Percentiles rank a stretch among this genome's conserved stretches.
Evolutionary conservation across 2,113 vertebrate species (phyloP).

Genomic region (Myotis brandtii): DNA sequence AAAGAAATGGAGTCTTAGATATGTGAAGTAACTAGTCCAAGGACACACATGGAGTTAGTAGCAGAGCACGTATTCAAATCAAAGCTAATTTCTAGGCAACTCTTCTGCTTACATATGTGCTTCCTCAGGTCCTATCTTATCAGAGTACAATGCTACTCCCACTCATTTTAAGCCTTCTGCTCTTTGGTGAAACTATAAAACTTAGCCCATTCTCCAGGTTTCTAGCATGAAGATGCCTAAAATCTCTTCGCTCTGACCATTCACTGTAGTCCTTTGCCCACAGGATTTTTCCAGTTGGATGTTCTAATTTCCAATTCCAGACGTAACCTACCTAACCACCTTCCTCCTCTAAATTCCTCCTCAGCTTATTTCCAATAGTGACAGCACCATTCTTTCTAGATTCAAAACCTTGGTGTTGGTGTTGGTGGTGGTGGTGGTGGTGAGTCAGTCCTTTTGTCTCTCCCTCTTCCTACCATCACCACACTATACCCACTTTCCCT

Average conservation of each 20-base stretch:
- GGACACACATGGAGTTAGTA: neutral
- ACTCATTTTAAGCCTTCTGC: neutral
- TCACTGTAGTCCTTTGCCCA: neutral
- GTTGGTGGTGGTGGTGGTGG: neutral
- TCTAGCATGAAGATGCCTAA: neutral
- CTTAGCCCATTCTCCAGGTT: neutral
- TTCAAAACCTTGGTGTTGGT: neutral
- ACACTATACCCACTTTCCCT: neutral
- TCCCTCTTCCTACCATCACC: neutral
- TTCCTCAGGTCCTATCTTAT: neutral
- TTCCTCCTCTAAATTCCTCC: neutral
- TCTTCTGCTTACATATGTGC: neutral
- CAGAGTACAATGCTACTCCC: neutral
- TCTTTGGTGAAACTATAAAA: neutral
- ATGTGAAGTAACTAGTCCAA: conserved; percentile 1
- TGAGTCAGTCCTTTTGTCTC: neutral
- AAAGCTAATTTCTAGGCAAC: neutral
- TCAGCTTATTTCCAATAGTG: neutral
- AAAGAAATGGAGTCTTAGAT: neutral
- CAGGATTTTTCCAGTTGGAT: neutral
- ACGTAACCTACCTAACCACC: neutral
- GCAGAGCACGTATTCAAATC: neutral
- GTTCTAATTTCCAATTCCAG: conserved; percentile 6
- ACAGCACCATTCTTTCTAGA: neutral
- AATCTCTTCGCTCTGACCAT: neutral